Evolutionary conservation across 2,113 vertebrate genomes (phyloP).

Genomic region (Macrotus californicus): DNA sequence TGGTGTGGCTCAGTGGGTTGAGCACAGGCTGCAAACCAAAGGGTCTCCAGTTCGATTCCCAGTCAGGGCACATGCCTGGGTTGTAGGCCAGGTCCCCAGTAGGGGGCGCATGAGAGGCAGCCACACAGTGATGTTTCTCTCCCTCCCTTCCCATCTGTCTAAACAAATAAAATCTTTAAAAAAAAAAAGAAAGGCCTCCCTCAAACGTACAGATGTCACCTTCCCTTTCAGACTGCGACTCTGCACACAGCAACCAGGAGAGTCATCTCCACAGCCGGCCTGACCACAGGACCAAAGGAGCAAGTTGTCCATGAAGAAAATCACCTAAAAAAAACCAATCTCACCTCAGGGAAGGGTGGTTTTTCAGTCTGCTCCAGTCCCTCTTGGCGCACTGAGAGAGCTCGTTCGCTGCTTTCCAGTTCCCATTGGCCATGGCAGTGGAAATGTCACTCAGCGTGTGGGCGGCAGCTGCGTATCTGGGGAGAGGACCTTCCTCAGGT

Average conservation of each 20-base stretch:
- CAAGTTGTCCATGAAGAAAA: neutral
- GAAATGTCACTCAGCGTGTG: slow-evolving; percentile 85
- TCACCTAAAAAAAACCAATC: neutral
- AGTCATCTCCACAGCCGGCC: neutral
- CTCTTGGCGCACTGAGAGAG: slow-evolving; percentile 82
- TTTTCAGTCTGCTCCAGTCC: slow-evolving; percentile 82
- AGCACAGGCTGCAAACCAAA: too few species aligned
- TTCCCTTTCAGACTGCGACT: neutral
- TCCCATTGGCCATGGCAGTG: slow-evolving; percentile 83
- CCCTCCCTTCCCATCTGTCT: too few species aligned
- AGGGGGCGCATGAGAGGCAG: too few species aligned
- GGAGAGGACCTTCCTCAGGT: neutral
- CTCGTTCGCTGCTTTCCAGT: slow-evolving; percentile 86
- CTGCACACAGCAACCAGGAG: neutral
- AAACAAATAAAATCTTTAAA: too few species aligned
- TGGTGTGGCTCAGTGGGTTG: too few species aligned
- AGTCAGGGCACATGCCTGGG: too few species aligned
- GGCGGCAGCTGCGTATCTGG: slow-evolving; percentile 87
- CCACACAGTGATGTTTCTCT: too few species aligned
- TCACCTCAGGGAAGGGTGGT: slow-evolving; percentile 86
- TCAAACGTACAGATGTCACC: neutral
- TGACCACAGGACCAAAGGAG: neutral
- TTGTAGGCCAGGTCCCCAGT: too few species aligned
- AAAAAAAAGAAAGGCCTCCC: too few species aligned
- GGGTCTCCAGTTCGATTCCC: too few species aligned